Base-by-base conservation (phyloP, 1,140 invertebrate genomes). In the Lutraria rhynchaena region DNA sequence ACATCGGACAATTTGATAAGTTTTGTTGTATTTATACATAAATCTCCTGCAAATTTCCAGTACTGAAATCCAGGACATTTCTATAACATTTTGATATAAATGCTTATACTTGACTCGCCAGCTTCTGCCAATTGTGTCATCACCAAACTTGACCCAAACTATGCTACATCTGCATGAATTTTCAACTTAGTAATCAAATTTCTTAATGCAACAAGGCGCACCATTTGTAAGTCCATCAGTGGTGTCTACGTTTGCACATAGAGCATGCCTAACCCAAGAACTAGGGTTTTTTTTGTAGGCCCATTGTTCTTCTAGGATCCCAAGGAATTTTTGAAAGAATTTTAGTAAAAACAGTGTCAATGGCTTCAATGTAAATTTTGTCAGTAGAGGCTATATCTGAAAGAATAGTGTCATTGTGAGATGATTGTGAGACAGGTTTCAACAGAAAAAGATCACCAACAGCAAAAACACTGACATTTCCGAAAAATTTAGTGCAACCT, bases 391-490 rank as follows among this genome's bases (percentile, higher is more conserved):
- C 19, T 15, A 65, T 41, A 17, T 41, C 24, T 31, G 58, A 31
- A 15, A 65, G 60, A 51, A 77, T 11, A 17, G 29, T 27, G 5
- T 15, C 44, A 44, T 60, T 75, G 24, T 60, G 55, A 33, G 35
- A 83, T 9, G 44, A 15, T 33, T 85, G 82, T 55, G 67, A 70
- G 19, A 85, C 82, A 31, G 82, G 84, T 49, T 70, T 81, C 24
- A 85, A 60, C 55, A 83, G 81, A 49, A 76, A 85, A 15, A 85
- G 73, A 61, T 85, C 82, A 27, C 84, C 82, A 55, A 83, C 65
- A 55, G 84, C 84, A 49, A 85, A 44, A 57, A 85, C 41, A 65
- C 71, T 70, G 15, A 85, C 67, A 60, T 75, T 58, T 35, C 82
- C 84, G 76, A 83, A 85, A 22, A 46, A 57, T 46, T 33, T 71